Conservation (phyloP, 2,888 invertebrate genomes). For the Apomyelois bistriatella region DNA sequence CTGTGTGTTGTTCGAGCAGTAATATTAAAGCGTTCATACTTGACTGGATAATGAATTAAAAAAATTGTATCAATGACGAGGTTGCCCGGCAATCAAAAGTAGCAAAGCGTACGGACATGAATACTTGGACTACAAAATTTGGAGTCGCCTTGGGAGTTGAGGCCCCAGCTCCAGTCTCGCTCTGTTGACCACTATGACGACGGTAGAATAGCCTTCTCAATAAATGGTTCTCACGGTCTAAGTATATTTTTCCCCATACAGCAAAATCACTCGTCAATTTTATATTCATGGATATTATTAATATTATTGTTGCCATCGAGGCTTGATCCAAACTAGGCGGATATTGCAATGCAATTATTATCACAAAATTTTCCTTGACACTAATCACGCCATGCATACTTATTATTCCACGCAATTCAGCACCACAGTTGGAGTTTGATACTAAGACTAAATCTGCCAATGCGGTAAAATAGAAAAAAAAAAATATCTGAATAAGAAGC, state of each 20-base stretch:
- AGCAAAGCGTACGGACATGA: no score
- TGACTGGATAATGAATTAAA: conserved; percentile 19
- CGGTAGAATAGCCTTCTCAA: conserved; percentile 45
- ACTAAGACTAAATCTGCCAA: neutral
- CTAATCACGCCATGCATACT: conserved; percentile 7
- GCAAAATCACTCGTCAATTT: neutral
- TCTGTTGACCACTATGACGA: conserved; percentile 52
- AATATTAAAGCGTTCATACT: neutral
- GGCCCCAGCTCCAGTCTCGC: conserved; percentile 51
- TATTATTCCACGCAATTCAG: neutral
- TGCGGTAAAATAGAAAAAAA: neutral
- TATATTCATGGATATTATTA: neutral
- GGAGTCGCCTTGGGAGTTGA: conserved; percentile 8
- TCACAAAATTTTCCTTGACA: conserved; percentile 8
- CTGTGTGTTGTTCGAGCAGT: neutral
- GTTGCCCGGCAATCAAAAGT: conserved; percentile 20
- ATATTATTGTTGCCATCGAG: neutral
- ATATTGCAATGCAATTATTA: conserved; percentile 19
- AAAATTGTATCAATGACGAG: conserved; percentile 22
- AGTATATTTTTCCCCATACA: conserved; percentile 37
- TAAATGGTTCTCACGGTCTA: conserved; percentile 48
- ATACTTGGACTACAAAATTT: neutral
- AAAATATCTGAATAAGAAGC: neutral
- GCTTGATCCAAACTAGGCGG: conserved; percentile 2
- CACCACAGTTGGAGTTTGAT: neutral